phyloP scores from a whole-genome alignment of 2,113 vertebrate species.

The Tyrannus savana region DNA sequence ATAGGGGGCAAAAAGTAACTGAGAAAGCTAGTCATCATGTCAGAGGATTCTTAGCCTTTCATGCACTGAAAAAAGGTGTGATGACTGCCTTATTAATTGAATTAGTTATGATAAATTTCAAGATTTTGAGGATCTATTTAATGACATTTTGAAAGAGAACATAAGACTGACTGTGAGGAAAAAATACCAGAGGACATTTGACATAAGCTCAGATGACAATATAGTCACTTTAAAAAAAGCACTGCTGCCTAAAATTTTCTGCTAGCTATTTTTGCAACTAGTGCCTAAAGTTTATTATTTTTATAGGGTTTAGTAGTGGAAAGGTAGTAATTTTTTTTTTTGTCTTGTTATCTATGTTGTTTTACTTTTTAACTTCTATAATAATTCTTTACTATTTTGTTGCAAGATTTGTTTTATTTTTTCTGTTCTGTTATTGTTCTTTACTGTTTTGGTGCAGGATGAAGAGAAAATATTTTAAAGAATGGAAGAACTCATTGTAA shows the following conservation, averaged over 20 bases:
- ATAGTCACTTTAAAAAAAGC: background rate
- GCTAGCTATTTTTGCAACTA: background rate
- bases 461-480: background rate
- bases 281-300: background rate
- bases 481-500: background rate
- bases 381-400: background rate
- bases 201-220: background rate
- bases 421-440: background rate
- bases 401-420: background rate
- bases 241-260: background rate
- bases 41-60: background rate
- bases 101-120: background rate
- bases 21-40: background rate
- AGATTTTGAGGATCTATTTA: background rate
- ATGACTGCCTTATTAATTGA: background rate
- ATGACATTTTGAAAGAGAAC: background rate
- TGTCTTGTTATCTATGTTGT: background rate
- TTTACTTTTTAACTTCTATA: background rate
- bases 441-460: background rate
- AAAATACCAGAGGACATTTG: background rate
- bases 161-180: background rate
- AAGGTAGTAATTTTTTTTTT: background rate
- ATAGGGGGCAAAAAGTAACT: background rate
- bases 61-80: background rate
- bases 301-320: background rate